A percentile compares a stretch with the other conserved stretches of the same genome.
Evolutionary conservation across 2,797 vertebrate genomes (phyloP).

Genomic region (Coccyzus lansbergi): DNA sequence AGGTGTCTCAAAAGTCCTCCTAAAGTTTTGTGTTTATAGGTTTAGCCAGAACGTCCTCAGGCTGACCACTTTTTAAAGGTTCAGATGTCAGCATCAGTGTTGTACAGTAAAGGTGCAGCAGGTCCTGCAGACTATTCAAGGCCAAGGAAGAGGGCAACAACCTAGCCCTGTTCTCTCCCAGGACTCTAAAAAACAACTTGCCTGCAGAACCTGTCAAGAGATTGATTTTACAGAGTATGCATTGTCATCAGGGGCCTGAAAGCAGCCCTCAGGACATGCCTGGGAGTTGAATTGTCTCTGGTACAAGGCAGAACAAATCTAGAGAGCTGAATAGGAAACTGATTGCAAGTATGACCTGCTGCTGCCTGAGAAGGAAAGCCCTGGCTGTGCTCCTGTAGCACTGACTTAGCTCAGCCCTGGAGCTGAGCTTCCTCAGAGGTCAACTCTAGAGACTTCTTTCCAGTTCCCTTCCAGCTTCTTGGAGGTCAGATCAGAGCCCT

Average conservation of each 20-base stretch:
- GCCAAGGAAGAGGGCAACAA: not conserved
- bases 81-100: not conserved
- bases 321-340: not conserved
- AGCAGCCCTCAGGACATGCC: not conserved
- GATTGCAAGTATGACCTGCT: not conserved
- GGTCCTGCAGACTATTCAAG: rapidly evolving
- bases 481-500: not conserved
- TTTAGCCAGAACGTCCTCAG: not conserved
- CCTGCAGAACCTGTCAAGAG: not conserved
- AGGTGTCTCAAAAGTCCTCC: not conserved
- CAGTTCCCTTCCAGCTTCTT: not conserved
- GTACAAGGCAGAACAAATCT: not conserved
- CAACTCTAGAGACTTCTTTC: not conserved
- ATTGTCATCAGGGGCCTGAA: not conserved
- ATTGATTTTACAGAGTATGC: rapidly evolving
- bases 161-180: not conserved
- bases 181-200: not conserved
- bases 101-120: no score
- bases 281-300: not conserved
- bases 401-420: not conserved
- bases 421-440: not conserved
- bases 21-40: not conserved
- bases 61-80: not conserved
- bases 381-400: not conserved
- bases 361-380: not conserved